A percentile compares a stretch with the other conserved stretches of the same genome.
Conservation (phyloP, 1,140 invertebrate species). For the Zophobas morio region DNA sequence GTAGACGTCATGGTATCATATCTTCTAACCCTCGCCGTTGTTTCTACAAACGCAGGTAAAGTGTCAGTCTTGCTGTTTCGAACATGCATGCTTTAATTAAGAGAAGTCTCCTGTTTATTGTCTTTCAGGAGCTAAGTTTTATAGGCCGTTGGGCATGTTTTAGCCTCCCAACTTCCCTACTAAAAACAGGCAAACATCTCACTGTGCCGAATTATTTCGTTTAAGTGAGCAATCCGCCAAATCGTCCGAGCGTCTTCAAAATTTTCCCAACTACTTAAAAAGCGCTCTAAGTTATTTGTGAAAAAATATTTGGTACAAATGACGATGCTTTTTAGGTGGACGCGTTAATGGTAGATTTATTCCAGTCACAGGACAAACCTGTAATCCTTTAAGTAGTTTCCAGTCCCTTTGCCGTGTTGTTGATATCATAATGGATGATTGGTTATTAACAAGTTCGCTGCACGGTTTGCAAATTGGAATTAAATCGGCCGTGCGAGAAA, state of each 20-base stretch:
- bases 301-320: constrained; percentile 46
- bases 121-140: constrained; percentile 38
- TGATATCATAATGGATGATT: constrained; percentile 25
- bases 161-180: constrained; percentile 34
- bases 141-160: constrained; percentile 37
- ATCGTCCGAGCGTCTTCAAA: constrained; percentile 15
- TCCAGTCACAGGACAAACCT: background rate
- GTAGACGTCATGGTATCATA: constrained; percentile 19
- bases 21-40: constrained; percentile 28
- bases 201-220: constrained; percentile 33
- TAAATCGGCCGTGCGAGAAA: background rate
- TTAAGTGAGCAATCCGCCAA: constrained; percentile 24
- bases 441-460: constrained; percentile 21
- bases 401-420: constrained; percentile 15
- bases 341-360: constrained; percentile 9
- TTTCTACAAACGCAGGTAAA: constrained; percentile 42
- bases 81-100: constrained; percentile 43
- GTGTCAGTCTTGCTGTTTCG: background rate
- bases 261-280: constrained; percentile 36
- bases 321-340: constrained; percentile 44
- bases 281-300: constrained; percentile 41
- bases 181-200: constrained; percentile 39
- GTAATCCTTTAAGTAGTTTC: constrained; percentile 26
- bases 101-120: constrained; percentile 35
- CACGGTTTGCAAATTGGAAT: constrained; percentile 9